A percentile compares a stretch with the other conserved stretches of the same genome.
These are phyloP conservation scores for Rhizomys pruinosus DNA, from an alignment of 2,113 vertebrate species.

Conservation along the genomic window DNA sequence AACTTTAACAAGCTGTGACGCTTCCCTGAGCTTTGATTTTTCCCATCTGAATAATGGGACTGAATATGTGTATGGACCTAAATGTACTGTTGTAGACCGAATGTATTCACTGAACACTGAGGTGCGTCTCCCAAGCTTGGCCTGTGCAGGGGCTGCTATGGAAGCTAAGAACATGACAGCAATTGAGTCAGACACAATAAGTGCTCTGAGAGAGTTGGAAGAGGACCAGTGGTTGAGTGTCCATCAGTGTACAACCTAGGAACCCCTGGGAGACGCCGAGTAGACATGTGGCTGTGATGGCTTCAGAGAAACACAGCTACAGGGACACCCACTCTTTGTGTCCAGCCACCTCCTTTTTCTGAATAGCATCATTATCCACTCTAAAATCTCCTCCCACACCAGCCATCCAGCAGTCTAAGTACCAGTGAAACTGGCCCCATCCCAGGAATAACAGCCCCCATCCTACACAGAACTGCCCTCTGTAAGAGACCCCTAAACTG, in stretches of 20 bases:
- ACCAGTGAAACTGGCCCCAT: background rate
- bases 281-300: background rate
- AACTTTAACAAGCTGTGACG: background rate
- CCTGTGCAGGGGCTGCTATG: background rate
- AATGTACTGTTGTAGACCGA: too few species aligned
- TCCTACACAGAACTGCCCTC: rapidly evolving
- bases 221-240: background rate
- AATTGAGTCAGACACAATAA: background rate
- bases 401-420: background rate
- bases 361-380: rapidly evolving
- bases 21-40: background rate
- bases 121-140: background rate
- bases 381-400: too few species aligned
- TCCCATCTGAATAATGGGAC: background rate
- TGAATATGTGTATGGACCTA: background rate
- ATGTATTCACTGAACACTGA: background rate
- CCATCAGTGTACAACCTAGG: background rate
- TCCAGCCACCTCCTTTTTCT: background rate
- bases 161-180: too few species aligned
- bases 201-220: background rate
- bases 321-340: background rate
- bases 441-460: rapidly evolving
- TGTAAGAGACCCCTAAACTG: background rate
- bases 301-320: too few species aligned
- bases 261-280: background rate